Base-by-base conservation (phyloP, 2,113 vertebrate species). In the Capreolus pygargus region DNA sequence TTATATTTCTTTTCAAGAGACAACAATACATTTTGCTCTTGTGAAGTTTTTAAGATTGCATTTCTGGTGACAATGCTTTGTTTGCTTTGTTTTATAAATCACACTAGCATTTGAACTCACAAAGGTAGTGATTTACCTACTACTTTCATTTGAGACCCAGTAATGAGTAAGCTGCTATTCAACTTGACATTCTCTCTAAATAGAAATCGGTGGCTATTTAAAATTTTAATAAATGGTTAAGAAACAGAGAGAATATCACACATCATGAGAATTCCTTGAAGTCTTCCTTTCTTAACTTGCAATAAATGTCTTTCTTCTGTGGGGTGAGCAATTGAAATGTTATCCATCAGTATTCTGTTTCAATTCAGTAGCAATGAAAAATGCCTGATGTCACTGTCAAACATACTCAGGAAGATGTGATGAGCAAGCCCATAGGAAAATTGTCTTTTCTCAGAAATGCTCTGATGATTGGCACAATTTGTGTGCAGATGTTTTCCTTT, bases 331-430 rank as follows among this genome's bases (percentile, higher is more conserved):
- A 92, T 33, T 88, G 91, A 93, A 97, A 94, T 93, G 82, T 95
- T 95, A 96, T 92, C 82, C 47, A 50, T 93, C 45, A 78, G 60
- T 97, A 25, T 86, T 95, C 30, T 45, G 83, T 88, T 97, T 67
- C 36, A 97, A 57, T 95, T 98, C 61, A 70, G 83, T 6, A 39
- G 36, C 97, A 98, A 98, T 93, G 87, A 94, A 85, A 94, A 96
- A 16, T 94, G 76, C 1, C 97, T 97, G 88, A 88, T 97, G 95
- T 89, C 92, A 95, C 89, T 96, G 86, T 93, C 7, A 97, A 89
- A 97, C 28, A 78, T 61, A 89, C 21, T 82, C 15, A 95, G 3
- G 88, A 90, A 96, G 87, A 90, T 86, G 61, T 96, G 64, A 98
- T 94, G 43, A 96, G 4, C 52, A 96, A 96, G 11, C 33, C 23